These are phyloP conservation scores for Masnerella sp. DNA, from an alignment of 2,888 invertebrate species.

Conservation along the genomic window DNA sequence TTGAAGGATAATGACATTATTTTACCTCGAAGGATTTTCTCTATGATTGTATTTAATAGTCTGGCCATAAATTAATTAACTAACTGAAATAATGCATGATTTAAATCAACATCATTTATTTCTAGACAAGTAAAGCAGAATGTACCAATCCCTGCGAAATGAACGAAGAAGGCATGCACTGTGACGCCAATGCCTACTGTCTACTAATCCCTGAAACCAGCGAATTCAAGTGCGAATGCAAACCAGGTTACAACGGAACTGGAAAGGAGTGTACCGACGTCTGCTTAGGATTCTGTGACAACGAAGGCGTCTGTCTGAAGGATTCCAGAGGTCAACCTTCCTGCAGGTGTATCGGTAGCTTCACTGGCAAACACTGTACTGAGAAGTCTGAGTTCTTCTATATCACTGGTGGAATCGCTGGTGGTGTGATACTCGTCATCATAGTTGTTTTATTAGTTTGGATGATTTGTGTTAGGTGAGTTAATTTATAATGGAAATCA, in stretches of 20 bases:
- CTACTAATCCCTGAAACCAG: slow-evolving; percentile 89
- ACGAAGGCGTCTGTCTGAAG: slow-evolving; percentile 92
- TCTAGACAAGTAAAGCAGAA: slow-evolving; percentile 86
- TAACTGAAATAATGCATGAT: too few relatives aligned
- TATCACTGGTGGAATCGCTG: slow-evolving; percentile 95
- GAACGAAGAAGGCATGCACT: slow-evolving; percentile 88
- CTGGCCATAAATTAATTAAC: too few relatives aligned
- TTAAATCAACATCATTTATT: too few relatives aligned
- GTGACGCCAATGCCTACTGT: slow-evolving; percentile 92
- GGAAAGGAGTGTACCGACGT: slow-evolving; percentile 90
- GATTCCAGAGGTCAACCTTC: slow-evolving; percentile 90
- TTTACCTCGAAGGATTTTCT: background rate
- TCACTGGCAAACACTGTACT: slow-evolving; percentile 92
- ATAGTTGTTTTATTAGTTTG: slow-evolving; percentile 94
- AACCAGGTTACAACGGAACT: slow-evolving; percentile 94
- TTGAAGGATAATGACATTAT: too few relatives aligned
- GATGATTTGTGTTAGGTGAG: slow-evolving; percentile 96
- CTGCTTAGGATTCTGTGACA: slow-evolving; percentile 91
- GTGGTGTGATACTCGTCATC: slow-evolving; percentile 95
- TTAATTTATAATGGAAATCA: too few relatives aligned
- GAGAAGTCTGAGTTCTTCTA: slow-evolving; percentile 97
- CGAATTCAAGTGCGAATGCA: slow-evolving; percentile 94
- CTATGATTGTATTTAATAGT: background rate
- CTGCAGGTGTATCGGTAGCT: slow-evolving; percentile 94
- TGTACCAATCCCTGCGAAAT: slow-evolving; percentile 96